A percentile compares a stretch with the other conserved stretches of the same genome.
phyloP scores from a whole-genome alignment of 2,113 vertebrate genomes.

The Gorsachius goisagi region DNA sequence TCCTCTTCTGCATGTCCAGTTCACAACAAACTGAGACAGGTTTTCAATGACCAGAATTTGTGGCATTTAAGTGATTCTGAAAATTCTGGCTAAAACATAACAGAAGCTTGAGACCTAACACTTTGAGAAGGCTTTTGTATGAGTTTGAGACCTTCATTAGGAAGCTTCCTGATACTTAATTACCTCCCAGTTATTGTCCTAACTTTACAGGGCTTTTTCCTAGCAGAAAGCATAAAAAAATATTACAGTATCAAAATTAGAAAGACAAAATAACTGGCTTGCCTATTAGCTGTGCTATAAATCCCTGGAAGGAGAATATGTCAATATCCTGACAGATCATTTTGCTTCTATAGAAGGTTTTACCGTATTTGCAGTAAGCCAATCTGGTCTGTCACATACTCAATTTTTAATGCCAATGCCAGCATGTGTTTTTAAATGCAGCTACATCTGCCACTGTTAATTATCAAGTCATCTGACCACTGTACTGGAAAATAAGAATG shows the following conservation, averaged over 20 bases:
- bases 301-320: not conserved
- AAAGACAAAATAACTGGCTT: not conserved
- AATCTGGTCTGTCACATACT: constrained; percentile 29
- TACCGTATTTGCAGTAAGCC: constrained; percentile 10
- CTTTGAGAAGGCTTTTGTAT: not conserved
- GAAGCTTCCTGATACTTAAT: not conserved
- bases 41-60: not conserved
- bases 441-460: constrained; percentile 48
- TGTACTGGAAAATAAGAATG: constrained; percentile 12
- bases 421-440: constrained; percentile 32
- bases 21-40: not conserved
- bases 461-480: not conserved
- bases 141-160: not conserved
- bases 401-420: constrained; percentile 40
- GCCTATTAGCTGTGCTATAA: not conserved
- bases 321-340: not conserved
- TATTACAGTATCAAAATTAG: not conserved
- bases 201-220: not conserved
- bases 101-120: rapidly evolving
- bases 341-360: not conserved
- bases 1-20: not conserved
- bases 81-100: not conserved
- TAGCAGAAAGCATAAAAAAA: not conserved
- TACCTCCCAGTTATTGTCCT: not conserved
- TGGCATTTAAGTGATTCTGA: rapidly evolving